Evolutionary conservation across 92 coral and sea anemone species (phyloP), one percentile per base, ranked within the genome.

Genomic region (Micromussa lordhowensis): DNA sequence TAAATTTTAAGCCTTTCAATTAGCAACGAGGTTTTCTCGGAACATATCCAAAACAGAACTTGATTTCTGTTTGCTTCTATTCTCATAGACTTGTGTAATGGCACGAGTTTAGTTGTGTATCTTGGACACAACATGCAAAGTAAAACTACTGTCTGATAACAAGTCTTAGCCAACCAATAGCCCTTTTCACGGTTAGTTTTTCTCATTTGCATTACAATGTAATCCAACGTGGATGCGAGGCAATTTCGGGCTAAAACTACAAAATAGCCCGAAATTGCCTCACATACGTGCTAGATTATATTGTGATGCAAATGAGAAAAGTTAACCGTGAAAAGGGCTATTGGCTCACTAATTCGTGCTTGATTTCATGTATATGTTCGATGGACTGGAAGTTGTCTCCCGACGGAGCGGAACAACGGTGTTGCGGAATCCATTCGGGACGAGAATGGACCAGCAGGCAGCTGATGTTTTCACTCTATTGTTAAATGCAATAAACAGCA

Each of bases 401-500:
- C 21, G 14, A 4, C 49, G 57, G 26, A 84, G 74, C 26, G 88
- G 88, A 11, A 70, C 7, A 26, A 84, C 88, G 9, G 81, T 35
- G 58, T 74, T 58, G 81, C 72, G 36, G 81, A 36, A 73, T 36
- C 69, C 68, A 6, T 54, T 34, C 22, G 19, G 86, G 21, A n/a
- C n/a, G n/a, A 28, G 38, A 57, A 3, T 73, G 36, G 55, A 59
- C 38, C 68, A 57, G 19, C 72, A 44, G 19, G 54, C 11, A 9
- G 53, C n/a, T 14, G 68, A 15, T 22, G 81, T 35, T 26, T 81
- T 57, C 72, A 74, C 18, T 74, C 81, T 84, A 69, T 84, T 73
- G 68, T 84, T 84, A 75, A 84, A 84, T 44, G 49, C 36, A 34
- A 74, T 84, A 18, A 40, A 57, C 63, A 84, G 29, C 88, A 84